phyloP scores from a whole-genome alignment of 2,797 vertebrate species.

The Macropus fuliginosus region DNA sequence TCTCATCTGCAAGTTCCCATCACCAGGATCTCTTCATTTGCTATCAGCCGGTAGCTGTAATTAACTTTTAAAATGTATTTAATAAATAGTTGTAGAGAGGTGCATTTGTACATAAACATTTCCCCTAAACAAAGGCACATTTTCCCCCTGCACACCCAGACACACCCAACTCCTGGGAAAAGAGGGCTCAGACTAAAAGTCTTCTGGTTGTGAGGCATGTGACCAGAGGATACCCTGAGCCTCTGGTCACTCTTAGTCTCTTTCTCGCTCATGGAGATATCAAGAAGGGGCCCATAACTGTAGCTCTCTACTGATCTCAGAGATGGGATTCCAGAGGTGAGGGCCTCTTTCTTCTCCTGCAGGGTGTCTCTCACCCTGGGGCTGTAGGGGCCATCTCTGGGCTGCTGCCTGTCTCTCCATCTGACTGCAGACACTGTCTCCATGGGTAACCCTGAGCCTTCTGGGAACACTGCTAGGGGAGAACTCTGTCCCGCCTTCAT shows the following conservation, averaged over 20 bases:
- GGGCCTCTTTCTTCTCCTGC: background rate
- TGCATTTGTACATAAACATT: background rate
- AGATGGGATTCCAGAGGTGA: background rate
- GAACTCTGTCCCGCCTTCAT: background rate
- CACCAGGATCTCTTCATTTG: background rate
- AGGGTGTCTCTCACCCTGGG: too few relatives aligned
- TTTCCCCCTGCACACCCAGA: background rate
- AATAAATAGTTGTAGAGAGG: background rate
- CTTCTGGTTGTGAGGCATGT: background rate
- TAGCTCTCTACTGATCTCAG: background rate
- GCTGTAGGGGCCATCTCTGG: background rate
- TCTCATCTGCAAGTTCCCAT: background rate
- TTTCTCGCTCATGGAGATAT: background rate
- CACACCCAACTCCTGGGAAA: too few relatives aligned
- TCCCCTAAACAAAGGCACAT: background rate
- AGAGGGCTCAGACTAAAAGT: too few relatives aligned
- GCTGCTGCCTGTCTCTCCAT: background rate
- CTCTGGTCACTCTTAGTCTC: background rate
- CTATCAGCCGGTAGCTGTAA: background rate
- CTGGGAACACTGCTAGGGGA: background rate
- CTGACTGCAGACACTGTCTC: background rate
- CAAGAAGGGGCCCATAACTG: background rate
- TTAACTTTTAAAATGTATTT: background rate
- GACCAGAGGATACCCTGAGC: background rate
- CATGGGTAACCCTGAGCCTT: background rate